Base-by-base conservation (phyloP, 2,113 vertebrate species). In the Panurus biarmicus region DNA sequence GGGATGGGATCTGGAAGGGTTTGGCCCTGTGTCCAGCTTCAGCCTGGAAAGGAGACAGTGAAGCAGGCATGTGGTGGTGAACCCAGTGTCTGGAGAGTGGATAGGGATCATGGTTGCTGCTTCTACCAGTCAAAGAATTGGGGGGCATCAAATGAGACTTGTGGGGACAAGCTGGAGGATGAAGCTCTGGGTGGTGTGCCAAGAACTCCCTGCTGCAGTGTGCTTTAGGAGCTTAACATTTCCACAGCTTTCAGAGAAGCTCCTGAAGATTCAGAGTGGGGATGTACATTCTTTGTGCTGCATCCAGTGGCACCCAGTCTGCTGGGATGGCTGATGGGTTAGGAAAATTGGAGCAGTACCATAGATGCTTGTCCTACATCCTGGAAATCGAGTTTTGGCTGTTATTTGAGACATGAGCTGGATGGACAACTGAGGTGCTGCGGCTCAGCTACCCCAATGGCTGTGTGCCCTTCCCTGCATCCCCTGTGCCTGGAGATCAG, bases 281-380 rank as follows among this genome's bases (percentile, higher is more conserved):
- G 9, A 26, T 29, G 9, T 23, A 7, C 36, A 16, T 9, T 18
- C 19, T 2, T 2, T 15, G 18, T 8, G 53, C 35, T 44, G 31
- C 74, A 24, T 1, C 7, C 48, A 31, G 74, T 1, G 2, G 42
- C 58, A 66, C 17, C 20, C 0, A 1, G 5, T 23, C n/a, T 2
- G 3, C 23, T 51, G 67, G 21, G 28, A 19, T 14, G 45, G 62
- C 31, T 23, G 45, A 72, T n/a, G 42, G 21, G 1, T 77, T 26
- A 24, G 71, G 50, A 45, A 47, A 75, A 35, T 2, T 1, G 38
- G 50, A 87, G 23, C 28, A 23, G 15, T 24, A 40, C n/a, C 25
- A 5, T 0, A n/a, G 31, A 10, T 35, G 23, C 3, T 66, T 35
- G 16, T 58, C 31, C 10, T 54, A 21, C 14, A 24, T 24, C 51